phyloP scores from a whole-genome alignment of 92 coral and sea anemone species.

The Paramuricea clavata region DNA sequence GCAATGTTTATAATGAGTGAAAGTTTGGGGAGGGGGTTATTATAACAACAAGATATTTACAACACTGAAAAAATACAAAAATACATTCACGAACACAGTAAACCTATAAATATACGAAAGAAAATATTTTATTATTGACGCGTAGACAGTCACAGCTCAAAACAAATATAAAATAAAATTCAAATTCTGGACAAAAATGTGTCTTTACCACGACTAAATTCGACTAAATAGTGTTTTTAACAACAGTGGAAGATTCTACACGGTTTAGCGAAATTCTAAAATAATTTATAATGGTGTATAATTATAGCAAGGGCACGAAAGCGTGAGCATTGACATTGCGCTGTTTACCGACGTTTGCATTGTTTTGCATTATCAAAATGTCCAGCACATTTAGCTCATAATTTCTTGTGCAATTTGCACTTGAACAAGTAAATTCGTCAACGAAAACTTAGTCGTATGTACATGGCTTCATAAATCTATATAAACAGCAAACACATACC shows the following conservation, averaged over 20 bases:
- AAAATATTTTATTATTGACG: too few species aligned
- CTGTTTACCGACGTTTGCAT: too few species aligned
- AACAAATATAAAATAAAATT: too few species aligned
- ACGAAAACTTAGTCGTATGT: constrained; percentile 10
- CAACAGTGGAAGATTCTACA: background rate
- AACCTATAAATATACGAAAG: too few species aligned
- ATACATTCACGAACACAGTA: too few species aligned
- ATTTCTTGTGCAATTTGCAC: background rate
- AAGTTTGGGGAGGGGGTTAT: too few species aligned
- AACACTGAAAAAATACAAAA: too few species aligned
- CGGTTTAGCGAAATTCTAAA: background rate
- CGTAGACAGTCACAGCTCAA: too few species aligned
- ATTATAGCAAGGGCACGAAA: background rate
- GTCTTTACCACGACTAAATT: too few species aligned
- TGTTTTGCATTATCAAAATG: constrained; percentile 19
- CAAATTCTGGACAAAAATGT: too few species aligned
- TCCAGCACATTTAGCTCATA: background rate
- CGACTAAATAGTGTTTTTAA: background rate
- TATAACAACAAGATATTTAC: too few species aligned
- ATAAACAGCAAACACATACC: constrained; percentile 5
- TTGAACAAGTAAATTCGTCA: constrained; percentile 3
- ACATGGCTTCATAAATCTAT: constrained; percentile 8
- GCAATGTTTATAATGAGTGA: background rate
- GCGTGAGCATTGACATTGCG: constrained; percentile 1
- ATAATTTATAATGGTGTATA: background rate